These are phyloP conservation scores for Corapipo altera DNA, from an alignment of 2,113 vertebrate genomes.

Conservation along the genomic window DNA sequence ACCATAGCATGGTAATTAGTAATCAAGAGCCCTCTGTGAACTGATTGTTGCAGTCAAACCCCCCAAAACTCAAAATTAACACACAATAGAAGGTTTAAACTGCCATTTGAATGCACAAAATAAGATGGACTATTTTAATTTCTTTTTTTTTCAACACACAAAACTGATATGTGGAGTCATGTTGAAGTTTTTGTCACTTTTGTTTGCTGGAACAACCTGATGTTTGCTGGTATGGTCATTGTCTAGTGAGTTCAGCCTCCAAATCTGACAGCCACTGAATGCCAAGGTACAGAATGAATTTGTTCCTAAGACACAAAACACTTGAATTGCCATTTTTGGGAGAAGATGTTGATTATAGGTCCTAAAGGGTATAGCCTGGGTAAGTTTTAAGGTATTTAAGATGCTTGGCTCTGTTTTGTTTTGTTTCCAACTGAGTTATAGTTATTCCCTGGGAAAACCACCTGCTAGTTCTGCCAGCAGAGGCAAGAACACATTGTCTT, in stretches of 20 bases:
- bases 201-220: neutral
- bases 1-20: neutral
- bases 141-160: neutral
- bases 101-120: neutral
- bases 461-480: neutral
- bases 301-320: accelerated
- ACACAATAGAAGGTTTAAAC: neutral
- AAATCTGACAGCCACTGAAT: neutral
- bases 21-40: slow-evolving; percentile 5
- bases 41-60: neutral
- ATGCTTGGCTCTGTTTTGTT: neutral
- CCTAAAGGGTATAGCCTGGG: neutral
- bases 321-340: neutral
- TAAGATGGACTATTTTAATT: neutral
- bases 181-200: neutral
- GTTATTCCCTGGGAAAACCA: neutral
- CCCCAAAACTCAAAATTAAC: neutral
- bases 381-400: neutral
- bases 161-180: neutral
- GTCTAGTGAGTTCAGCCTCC: neutral
- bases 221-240: neutral
- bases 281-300: neutral
- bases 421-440: neutral
- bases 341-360: neutral
- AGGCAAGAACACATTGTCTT: neutral